These are phyloP conservation scores for Pteropus alecto DNA, from an alignment of 2,113 vertebrate species.

Conservation along the genomic window DNA sequence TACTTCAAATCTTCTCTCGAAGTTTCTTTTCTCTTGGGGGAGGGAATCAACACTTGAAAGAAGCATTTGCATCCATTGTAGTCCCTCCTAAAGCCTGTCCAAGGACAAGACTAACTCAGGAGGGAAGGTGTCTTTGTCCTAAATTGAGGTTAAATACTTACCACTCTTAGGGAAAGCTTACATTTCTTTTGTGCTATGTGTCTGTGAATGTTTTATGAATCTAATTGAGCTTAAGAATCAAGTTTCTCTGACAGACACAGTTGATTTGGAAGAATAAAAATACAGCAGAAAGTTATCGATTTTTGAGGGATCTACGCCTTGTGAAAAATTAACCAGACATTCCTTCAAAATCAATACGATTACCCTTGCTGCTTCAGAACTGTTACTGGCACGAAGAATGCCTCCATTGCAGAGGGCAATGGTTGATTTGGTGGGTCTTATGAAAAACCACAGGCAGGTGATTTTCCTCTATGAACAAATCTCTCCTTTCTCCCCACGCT, in stretches of 20 bases:
- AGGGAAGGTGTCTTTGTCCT: conserved; percentile 75
- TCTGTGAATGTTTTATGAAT: conserved; percentile 89
- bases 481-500: accelerated
- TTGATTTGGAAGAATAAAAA: conserved; percentile 86
- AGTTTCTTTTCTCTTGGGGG: neutral
- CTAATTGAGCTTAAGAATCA: conserved; percentile 84
- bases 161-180: conserved; percentile 77
- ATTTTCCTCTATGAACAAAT: neutral
- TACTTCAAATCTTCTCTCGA: neutral
- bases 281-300: conserved; percentile 87
- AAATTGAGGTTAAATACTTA: conserved; percentile 78
- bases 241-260: conserved; percentile 84
- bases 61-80: neutral
- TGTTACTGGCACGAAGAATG: conserved; percentile 58
- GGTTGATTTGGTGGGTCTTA: neutral
- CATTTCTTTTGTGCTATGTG: conserved; percentile 82
- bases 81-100: conserved; percentile 32
- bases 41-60: neutral
- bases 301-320: conserved; percentile 83
- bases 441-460: neutral
- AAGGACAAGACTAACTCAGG: conserved; percentile 71
- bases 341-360: conserved; percentile 83
- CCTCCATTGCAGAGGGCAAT: conserved; percentile 20
- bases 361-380: conserved; percentile 78
- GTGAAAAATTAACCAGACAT: conserved; percentile 90